Conservation (phyloP, 2,113 vertebrate genomes). For the Perca schrenkii region DNA sequence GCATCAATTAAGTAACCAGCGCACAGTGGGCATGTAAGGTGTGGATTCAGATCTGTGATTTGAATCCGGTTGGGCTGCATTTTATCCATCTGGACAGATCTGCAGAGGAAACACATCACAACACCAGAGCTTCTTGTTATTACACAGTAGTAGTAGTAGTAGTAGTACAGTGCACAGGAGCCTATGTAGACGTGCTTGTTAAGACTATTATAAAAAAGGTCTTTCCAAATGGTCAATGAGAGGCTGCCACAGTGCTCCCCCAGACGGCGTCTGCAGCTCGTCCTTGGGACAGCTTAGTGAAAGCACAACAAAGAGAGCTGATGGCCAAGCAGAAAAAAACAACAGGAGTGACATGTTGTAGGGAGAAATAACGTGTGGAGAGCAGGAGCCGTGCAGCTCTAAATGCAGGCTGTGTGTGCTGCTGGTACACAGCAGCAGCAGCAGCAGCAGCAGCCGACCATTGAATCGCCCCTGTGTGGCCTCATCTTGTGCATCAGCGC, state of each 20-base stretch:
- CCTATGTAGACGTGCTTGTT: not conserved
- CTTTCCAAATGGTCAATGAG: constrained; percentile 11
- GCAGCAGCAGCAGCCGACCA: not conserved
- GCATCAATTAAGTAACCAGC: constrained; percentile 96
- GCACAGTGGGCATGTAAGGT: constrained; percentile 88
- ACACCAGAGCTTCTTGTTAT: constrained; percentile 13
- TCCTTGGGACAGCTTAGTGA: constrained; percentile 60
- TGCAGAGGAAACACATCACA: constrained; percentile 50
- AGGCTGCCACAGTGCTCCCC: constrained; percentile 5
- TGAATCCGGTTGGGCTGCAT: constrained; percentile 86
- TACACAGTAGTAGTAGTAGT: not conserved
- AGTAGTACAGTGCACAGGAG: not conserved
- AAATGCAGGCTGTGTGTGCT: constrained; percentile 17
- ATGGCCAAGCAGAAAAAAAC: not conserved
- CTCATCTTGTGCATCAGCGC: constrained; percentile 72
- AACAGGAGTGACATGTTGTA: not conserved
- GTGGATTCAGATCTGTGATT: constrained; percentile 84
- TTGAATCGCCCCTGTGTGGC: constrained; percentile 68
- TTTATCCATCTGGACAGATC: constrained; percentile 81
- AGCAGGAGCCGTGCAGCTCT: constrained; percentile 37
- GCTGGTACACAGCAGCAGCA: constrained; percentile 48
- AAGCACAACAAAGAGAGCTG: constrained; percentile 59
- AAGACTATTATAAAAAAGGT: not conserved
- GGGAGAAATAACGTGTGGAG: constrained; percentile 6
- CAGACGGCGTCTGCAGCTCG: constrained; percentile 70